Evolutionary conservation across 2,797 vertebrate genomes (phyloP), one percentile per base, ranked within the genome.

Genomic region (Cuniculus paca): DNA sequence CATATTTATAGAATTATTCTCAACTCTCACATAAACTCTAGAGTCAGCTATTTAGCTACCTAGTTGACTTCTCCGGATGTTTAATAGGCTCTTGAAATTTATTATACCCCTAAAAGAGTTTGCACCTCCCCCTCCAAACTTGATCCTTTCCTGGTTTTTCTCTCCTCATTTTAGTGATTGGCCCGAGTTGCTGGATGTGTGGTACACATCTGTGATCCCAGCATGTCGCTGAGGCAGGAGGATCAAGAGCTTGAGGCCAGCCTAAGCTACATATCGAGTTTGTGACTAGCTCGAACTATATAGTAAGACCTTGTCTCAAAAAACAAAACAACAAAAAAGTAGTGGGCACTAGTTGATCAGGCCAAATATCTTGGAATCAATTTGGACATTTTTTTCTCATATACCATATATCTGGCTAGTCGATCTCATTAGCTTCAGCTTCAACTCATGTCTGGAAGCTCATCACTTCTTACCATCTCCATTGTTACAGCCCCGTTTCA

Each of bases 381-480:
- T 39, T 36, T 94, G 90, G 54, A 48, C 54, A 70, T 94, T 26
- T 90, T 82, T 89, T 58, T 79, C 14, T 94, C 48, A 84, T 8
- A 74, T 42, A 83, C 11, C 39, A 54, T 83, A 48, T 17, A 22
- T 70, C 58, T 75, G 54, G 10, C 77, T 93, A 91, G 63, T 10
- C 52, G 70, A 28, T 56, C 20, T 65, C 68, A 9, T 70, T 56
- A 50, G 16, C 34, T 84, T 5, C 75, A 74, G 4, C 68, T 87
- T 95, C 61, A 74, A 65, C 50, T 75, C 36, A 54, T n/a, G 58
- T 54, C 20, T 79, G 85, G 65, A 95, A 50, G 90, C 28, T 28
- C 42, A 80, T 93, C 58, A 54, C 36, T 84, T 91, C 26, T 92
- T 90, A 88, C 45, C 36, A 50, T 91, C 42, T 63, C 78, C n/a